Conservation (phyloP, 1,140 invertebrate species). For the fruit fly (Drosophila melanogaster) region DNA sequence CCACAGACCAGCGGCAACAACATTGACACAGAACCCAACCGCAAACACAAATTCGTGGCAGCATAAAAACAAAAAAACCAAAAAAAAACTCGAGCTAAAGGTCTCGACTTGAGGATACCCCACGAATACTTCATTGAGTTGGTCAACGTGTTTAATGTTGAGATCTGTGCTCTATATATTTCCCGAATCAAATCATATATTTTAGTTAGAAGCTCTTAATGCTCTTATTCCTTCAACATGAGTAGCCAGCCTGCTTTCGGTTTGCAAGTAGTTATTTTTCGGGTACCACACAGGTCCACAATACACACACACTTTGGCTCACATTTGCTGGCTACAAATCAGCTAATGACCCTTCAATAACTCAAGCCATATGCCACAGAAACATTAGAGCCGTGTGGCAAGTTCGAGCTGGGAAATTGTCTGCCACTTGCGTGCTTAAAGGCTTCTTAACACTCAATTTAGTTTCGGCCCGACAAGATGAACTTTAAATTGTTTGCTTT, state of each 20-base stretch:
- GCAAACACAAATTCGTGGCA: constrained; percentile 60
- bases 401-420: constrained; percentile 9
- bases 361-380: constrained; percentile 15
- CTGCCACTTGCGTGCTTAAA: constrained; percentile 22
- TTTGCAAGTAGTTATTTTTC: background rate
- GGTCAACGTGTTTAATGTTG: background rate
- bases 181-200: too few relatives aligned
- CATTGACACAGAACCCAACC: constrained; percentile 51
- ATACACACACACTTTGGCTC: background rate
- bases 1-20: constrained; percentile 35
- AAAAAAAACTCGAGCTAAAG: background rate
- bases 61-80: constrained; percentile 21
- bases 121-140: background rate
- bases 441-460: constrained; percentile 28
- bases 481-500: constrained; percentile 24
- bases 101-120: background rate
- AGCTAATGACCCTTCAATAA: constrained; percentile 37
- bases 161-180: too few relatives aligned
- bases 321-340: constrained; percentile 10
- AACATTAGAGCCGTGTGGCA: constrained; percentile 7
- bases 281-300: background rate
- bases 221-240: too few relatives aligned
- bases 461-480: background rate
- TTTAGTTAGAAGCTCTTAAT: too few relatives aligned
- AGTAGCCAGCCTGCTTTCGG: too few relatives aligned